These are phyloP conservation scores for Drosophila serrata DNA, from an alignment of 1,140 invertebrate species.

Conservation along the genomic window DNA sequence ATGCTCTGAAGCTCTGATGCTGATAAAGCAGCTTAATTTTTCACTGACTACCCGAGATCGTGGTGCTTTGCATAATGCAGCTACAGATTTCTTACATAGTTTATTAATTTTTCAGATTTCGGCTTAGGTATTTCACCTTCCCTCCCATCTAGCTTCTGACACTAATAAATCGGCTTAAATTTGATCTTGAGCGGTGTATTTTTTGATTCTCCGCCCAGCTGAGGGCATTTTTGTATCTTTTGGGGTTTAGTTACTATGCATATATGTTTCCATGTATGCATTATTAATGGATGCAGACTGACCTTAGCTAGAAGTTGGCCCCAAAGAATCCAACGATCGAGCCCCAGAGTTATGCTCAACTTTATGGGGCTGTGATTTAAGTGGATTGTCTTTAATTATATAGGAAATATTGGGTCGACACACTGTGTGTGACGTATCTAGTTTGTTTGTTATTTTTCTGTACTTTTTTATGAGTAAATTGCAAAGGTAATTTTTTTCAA, in stretches of 20 bases:
- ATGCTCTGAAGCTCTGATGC: slow-evolving; percentile 58
- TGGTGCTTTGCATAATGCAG: slow-evolving; percentile 76
- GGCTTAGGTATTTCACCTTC: slow-evolving; percentile 27
- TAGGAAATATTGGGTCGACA: slow-evolving; percentile 33
- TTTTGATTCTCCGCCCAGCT: slow-evolving; percentile 39
- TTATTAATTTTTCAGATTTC: slow-evolving; percentile 72
- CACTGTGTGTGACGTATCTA: neutral
- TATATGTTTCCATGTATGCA: slow-evolving; percentile 5
- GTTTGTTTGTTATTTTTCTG: neutral
- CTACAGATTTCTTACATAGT: slow-evolving; percentile 62
- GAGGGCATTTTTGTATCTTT: slow-evolving; percentile 26
- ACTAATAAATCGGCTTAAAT: slow-evolving; percentile 81
- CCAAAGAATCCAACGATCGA: slow-evolving; percentile 26
- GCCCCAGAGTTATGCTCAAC: slow-evolving; percentile 26
- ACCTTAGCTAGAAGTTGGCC: slow-evolving; percentile 30
- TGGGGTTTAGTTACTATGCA: slow-evolving; percentile 2
- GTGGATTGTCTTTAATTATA: slow-evolving; percentile 29
- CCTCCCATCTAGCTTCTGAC: slow-evolving; percentile 55
- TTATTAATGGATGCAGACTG: slow-evolving; percentile 38
- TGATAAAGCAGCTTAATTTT: slow-evolving; percentile 81
- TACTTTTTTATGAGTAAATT: neutral
- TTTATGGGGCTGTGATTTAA: slow-evolving; percentile 15
- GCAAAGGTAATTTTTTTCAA: neutral
- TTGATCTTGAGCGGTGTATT: slow-evolving; percentile 71
- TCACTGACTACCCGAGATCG: slow-evolving; percentile 59